Conservation (phyloP, 1,140 invertebrate species). For the Trichonephila inaurata region DNA sequence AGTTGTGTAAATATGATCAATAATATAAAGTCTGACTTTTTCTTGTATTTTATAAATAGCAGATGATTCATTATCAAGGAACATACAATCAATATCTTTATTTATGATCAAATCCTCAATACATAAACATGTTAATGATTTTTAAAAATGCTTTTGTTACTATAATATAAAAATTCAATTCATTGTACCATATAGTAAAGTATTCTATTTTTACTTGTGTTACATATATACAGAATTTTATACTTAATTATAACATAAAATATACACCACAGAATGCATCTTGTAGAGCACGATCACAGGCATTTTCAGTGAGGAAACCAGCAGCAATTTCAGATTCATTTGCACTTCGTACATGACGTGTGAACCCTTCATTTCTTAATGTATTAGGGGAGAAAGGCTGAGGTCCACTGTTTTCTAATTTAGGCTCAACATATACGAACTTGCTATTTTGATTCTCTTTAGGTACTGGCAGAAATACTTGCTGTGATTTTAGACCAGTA, state of each 20-base stretch:
- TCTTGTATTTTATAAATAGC: no score
- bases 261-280: conserved; percentile 94
- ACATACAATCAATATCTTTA: no score
- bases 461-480: conserved; percentile 83
- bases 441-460: conserved; percentile 88
- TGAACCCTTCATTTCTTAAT: conserved; percentile 86
- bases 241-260: conserved; percentile 78
- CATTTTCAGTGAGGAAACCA: conserved; percentile 90
- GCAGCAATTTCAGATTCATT: conserved; percentile 90
- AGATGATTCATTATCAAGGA: no score
- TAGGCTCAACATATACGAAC: conserved; percentile 86
- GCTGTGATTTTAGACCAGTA: conserved; percentile 80
- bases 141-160: no score
- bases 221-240: conserved; percentile 3
- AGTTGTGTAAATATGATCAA: no score
- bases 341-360: conserved; percentile 88
- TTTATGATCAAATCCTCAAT: no score
- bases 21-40: no score
- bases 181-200: no score
- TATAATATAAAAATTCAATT: no score
- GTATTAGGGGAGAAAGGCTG: conserved; percentile 85
- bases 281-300: conserved; percentile 93
- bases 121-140: no score
- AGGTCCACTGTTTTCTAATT: conserved; percentile 86
- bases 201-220: neutral